Percentiles rank a stretch among this genome's conserved stretches.
phyloP scores from a whole-genome alignment of 2,113 vertebrate species.

The Ammodytes marinus region DNA sequence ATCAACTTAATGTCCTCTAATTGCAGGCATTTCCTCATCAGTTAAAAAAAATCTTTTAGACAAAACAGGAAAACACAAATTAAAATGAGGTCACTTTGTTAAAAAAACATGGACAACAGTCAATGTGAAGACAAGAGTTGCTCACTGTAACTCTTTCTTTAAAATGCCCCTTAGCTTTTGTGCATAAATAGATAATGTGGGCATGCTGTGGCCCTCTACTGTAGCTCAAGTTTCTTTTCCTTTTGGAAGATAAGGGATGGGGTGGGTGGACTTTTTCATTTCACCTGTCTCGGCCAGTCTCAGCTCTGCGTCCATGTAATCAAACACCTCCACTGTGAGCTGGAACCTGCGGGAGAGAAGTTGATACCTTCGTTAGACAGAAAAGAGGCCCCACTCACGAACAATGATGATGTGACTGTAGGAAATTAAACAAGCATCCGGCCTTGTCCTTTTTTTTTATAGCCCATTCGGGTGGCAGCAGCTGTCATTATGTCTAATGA shows the following conservation, averaged over 20 bases:
- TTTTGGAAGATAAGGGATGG: conserved; percentile 50
- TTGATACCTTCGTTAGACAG: conserved; percentile 60
- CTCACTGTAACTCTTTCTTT: conserved; percentile 28
- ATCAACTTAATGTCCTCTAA: conserved; percentile 61
- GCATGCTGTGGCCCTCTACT: conserved; percentile 12
- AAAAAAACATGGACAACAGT: neutral
- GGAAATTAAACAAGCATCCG: conserved; percentile 14
- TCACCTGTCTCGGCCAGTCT: conserved; percentile 94
- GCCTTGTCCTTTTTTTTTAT: conserved; percentile 7
- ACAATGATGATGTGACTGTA: conserved; percentile 16
- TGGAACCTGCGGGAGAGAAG: conserved; percentile 90
- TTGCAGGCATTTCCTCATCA: conserved; percentile 70
- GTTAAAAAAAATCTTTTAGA: conserved; percentile 28
- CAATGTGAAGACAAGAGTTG: conserved; percentile 13
- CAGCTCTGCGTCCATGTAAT: conserved; percentile 97
- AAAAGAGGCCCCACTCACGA: conserved; percentile 24
- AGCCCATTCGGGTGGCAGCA: neutral
- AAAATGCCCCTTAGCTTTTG: conserved; percentile 19
- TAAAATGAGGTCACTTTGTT: conserved; percentile 15
- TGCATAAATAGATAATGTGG: conserved; percentile 66
- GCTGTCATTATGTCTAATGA: neutral
- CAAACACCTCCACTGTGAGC: conserved; percentile 98
- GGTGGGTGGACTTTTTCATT: conserved; percentile 32
- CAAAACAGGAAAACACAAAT: conserved; percentile 1
- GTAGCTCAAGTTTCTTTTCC: conserved; percentile 68